Evolutionary conservation across 2,888 invertebrate genomes (phyloP), one percentile per base, ranked within the genome.

Genomic region (Myopa testacea): DNA sequence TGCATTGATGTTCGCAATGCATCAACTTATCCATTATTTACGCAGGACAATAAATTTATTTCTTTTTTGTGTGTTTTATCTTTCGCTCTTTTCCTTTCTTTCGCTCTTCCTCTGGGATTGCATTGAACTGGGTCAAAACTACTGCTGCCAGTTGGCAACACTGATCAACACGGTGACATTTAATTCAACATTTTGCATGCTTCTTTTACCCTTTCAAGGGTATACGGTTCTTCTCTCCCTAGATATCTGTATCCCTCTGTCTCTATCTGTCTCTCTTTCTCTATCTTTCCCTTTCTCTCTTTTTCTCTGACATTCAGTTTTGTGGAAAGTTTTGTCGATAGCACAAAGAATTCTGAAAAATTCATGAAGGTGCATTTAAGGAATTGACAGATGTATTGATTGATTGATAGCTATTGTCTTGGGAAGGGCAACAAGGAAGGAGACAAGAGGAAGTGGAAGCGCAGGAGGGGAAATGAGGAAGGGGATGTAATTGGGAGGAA

Each of bases 21-120:
- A 67, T 67, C 40, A 37, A 5, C 67, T 67, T n/a, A 37, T 67
- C 14, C 67, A 67, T 67, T 67, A 67, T 67, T 40, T 40, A 67
- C 67, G 40, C 67, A 67, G 37, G 67, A 37, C 34, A 67, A 67
- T 67, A 67, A 67, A 45, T 45, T 45, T 45, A 3, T 45, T 45
- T 6, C 7, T 3, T 45, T 45, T 45, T 45, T 10, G 7, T n/a
- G 1, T 12, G 1, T 6, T 55, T 55, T 55, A 14, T 65, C n/a
- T 2, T 37, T 16, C 40, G 37, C 37, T 67, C 16, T 38, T 34
- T 4, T 34, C 14, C 37, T 65, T 67, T 40, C 38, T 67, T 34
- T 40, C n/a, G 16, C n/a, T 67, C 4, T 5, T 38, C 67, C 40
- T n/a, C 38, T 2, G 40, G 40, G 40, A 67, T 67, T 67, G 16